Base-by-base conservation (phyloP, 2,888 invertebrate species). In the Microplitis manilae region DNA sequence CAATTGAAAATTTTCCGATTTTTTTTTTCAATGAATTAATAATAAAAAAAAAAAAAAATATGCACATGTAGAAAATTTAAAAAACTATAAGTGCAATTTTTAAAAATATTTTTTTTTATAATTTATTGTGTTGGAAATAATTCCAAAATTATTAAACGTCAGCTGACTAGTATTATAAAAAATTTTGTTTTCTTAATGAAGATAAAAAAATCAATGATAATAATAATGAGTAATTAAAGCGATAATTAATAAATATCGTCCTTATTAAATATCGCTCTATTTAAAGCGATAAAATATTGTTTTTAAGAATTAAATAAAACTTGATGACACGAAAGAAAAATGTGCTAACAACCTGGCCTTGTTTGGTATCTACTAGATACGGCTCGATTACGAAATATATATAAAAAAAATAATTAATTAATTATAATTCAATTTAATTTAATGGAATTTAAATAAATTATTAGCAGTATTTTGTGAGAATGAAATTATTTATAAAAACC, bases 401-500 rank as follows among this genome's bases (percentile, higher is more conserved):
- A 4, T 30, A 4, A 30, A 30, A 30, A 30, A 30, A 2, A 30
- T 4, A 30, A 30, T 30, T 2, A 30, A 30, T 30, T 30, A 30
- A 30, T 30, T 30, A 30, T 13, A 50, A 50, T 50, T 50, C 41
- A 7, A 50, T 50, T 50, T 50, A 50, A 9, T 8, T 13, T 40
- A 68, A 41, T 41, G 9, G 50, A 17, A 30, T 59, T 50, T 59
- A 40, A 70, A 73, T 39, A 41, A 30, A 41, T 71, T 17, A 41
- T 4, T 13, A 4, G 2, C 30, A 2, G 30, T 30, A 30, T 30
- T 30, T 30, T 30, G 30, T n/a, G 59, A 59, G 38, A 17, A n/a
- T 39, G 13, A 68, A 71, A 68, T 15, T 67, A 74, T 68, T 70
- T 59, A 74, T 77, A 72, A 78, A 68, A 77, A 70, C 76, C 65